phyloP scores from a whole-genome alignment of 2,797 vertebrate genomes.

The Sebastes trivittatus region DNA sequence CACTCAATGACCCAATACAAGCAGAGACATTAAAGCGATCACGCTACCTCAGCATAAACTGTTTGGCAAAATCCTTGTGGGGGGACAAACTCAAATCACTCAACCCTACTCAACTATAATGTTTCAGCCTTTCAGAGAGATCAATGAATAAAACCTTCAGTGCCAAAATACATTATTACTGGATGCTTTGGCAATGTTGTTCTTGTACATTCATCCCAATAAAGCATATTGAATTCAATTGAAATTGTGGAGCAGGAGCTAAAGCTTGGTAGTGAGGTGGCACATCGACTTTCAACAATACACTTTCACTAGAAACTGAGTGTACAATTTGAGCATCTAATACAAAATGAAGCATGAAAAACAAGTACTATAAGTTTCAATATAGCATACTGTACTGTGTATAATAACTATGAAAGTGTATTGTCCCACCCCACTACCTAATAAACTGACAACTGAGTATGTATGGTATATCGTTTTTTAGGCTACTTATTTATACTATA shows the following conservation, averaged over 20 bases:
- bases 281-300: not conserved
- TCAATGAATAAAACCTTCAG: not conserved
- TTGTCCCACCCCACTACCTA: no score
- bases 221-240: no score
- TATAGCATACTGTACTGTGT: not conserved
- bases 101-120: not conserved
- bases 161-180: not conserved
- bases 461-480: no score
- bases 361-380: not conserved
- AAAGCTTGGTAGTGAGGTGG: not conserved
- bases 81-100: not conserved
- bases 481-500: no score
- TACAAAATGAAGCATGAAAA: not conserved
- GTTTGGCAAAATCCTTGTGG: not conserved
- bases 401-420: no score
- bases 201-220: no score
- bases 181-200: no score
- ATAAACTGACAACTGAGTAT: no score
- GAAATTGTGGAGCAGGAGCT: not conserved
- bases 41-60: not conserved
- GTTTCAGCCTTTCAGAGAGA: not conserved
- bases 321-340: not conserved
- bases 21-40: not conserved
- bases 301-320: not conserved
- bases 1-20: not conserved